Base-by-base conservation (phyloP, 1,140 invertebrate species). In the Colletes gigas region DNA sequence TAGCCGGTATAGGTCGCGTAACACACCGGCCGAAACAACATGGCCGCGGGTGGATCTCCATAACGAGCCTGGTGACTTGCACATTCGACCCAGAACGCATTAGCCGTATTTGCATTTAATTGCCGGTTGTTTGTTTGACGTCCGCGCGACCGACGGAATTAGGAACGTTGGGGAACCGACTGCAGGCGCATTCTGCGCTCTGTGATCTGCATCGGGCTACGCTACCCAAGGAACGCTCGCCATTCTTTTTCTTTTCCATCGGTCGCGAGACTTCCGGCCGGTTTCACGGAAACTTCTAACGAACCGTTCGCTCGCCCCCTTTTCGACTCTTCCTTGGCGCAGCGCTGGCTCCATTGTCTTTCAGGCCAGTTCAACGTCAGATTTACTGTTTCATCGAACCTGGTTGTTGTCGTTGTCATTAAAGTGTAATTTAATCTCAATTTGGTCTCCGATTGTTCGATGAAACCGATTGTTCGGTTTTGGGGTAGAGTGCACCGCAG, bases 51-150 rank as follows among this genome's bases (percentile, higher is more conserved):
- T 84, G 88, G 87, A 91, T 90, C 89, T 89, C 89, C 89, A 90
- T 91, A 92, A 92, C 88, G 90, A 92, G 90, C 88, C 60, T 60
- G 83, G 86, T 93, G 92, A 93, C 91, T 93, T 92, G 92, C 91
- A 92, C 85, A 87, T 91, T 78, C 79, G 85, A 86, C 84, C 86
- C 90, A 90, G 88, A 91, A 91, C 91, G 90, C 91, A 92, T 93
- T 93, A 93, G 91, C 90, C 88, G 84, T 92, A 92, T 93, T 93
- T 93, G 91, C 91, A 92, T 92, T 92, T 93, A 93, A 92, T 93
- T 93, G 91, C 89, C 90, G 91, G 92, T 92, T 93, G 92, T 93
- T 93, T 93, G 91, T 92, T 92, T 91, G 92, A 93, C 91, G 89
- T 92, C 90, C 89, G 88, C 88, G 89, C 88, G 87, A 89, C 87